Evolutionary conservation across 2,888 invertebrate genomes (phyloP), one percentile per base, ranked within the genome.

Genomic region (Sicus ferrugineus): DNA sequence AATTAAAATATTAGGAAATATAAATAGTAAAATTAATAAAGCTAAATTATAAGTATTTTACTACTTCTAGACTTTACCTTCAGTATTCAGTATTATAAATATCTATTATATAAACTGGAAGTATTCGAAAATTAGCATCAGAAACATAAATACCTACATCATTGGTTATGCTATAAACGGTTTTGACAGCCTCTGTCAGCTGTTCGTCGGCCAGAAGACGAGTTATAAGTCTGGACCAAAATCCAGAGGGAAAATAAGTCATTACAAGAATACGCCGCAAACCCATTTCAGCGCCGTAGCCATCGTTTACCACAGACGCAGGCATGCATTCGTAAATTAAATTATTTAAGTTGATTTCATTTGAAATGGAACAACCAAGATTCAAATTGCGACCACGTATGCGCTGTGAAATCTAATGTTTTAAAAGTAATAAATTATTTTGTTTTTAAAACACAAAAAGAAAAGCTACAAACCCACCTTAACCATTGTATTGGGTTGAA

Each of bases 201-300:
- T 92, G 89, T 75, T 93, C 92, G 81, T 98, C 98, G 0, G 96
- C 96, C 69, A 98, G 86, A 72, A 97, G 90, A n/a, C 98, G 87
- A 0, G 97, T 95, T 73, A 96, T 93, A 26, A 99, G 89, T 1
- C 98, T 88, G 0, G 98, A 94, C 98, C 98, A 99, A 87, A 99
- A 98, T 0, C 98, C 98, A 74, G 95, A 93, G 1, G 99, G 99
- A 82, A 98, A 96, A 86, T 99, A 99, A 0, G 97, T 96, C 90
- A 98, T 92, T 11, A 98, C 89, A 16, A 99, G 87, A 67, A 98
- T 87, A 0, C 96, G 88, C n/a, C 83, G 78, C 14, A 84, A 56
- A 0, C 83, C 83, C 67, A 77, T 77, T 70, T 78, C 78, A 14
- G 64, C 23, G 0, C 66, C 59, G 66, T 71, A 72, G 0, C 42